phyloP scores from a whole-genome alignment of 2,888 invertebrate genomes.

The Eulithis testata region DNA sequence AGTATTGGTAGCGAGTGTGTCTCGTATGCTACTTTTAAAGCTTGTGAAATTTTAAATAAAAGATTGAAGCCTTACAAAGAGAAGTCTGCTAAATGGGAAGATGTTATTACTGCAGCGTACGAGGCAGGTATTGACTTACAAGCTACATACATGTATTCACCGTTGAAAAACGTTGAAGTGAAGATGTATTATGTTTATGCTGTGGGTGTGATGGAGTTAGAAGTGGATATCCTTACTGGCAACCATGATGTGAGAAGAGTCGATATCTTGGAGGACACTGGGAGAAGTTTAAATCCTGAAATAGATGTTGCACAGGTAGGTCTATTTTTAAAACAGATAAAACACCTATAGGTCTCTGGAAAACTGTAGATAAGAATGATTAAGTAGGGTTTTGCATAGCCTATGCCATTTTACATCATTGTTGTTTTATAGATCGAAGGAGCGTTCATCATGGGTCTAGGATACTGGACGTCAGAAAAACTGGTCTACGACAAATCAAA shows the following conservation, averaged over 20 bases:
- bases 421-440: slow-evolving; percentile 85
- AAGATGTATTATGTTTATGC: slow-evolving; percentile 87
- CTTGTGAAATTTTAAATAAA: slow-evolving; percentile 86
- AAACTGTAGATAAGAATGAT: too few relatives aligned
- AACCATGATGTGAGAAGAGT: slow-evolving; percentile 88
- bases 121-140: slow-evolving; percentile 83
- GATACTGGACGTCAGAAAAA: slow-evolving; percentile 91
- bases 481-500: slow-evolving; percentile 85
- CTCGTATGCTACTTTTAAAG: slow-evolving; percentile 83
- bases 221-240: slow-evolving; percentile 91
- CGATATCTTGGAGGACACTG: slow-evolving; percentile 90
- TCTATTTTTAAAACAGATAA: too few relatives aligned
- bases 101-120: slow-evolving; percentile 82
- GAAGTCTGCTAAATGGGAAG: slow-evolving; percentile 83
- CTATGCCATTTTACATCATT: too few relatives aligned
- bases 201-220: slow-evolving; percentile 87
- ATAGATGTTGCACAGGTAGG: slow-evolving; percentile 89
- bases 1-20: slow-evolving; percentile 88
- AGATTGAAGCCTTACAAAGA: slow-evolving; percentile 85
- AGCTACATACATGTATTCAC: slow-evolving; percentile 84
- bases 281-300: slow-evolving; percentile 88
- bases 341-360: too few relatives aligned
- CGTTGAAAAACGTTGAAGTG: slow-evolving; percentile 67
- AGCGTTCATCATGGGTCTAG: slow-evolving; percentile 90
- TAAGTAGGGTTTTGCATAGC: too few relatives aligned